phyloP scores from a whole-genome alignment of 2,888 invertebrate genomes.

The Xestia ashworthii region DNA sequence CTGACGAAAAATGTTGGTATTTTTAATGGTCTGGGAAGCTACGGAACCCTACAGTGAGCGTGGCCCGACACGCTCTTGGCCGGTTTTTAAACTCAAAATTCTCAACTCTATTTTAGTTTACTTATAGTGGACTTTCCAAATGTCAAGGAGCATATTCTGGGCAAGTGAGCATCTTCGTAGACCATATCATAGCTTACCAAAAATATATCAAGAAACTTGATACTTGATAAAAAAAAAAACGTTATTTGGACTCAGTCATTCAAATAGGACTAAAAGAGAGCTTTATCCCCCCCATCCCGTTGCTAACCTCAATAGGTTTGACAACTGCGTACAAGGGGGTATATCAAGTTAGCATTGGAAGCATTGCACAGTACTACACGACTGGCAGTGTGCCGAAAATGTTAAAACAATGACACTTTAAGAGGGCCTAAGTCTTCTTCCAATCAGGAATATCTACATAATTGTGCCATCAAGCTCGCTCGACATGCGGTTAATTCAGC shows the following conservation, averaged over 20 bases:
- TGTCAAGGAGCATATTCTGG: background rate
- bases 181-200: background rate
- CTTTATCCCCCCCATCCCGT: slow-evolving; percentile 80
- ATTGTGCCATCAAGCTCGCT: background rate
- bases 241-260: background rate
- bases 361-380: slow-evolving; percentile 70
- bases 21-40: too few relatives aligned
- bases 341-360: slow-evolving; percentile 80
- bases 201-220: background rate
- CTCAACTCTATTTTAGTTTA: background rate
- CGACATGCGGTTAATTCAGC: background rate
- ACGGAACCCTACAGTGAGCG: too few relatives aligned
- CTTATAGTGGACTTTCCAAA: background rate
- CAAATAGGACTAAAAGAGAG: background rate
- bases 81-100: background rate
- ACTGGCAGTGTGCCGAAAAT: slow-evolving; percentile 81
- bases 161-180: background rate
- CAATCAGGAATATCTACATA: background rate
- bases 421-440: background rate
- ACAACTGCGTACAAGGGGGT: slow-evolving; percentile 84
- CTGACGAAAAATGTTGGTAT: too few relatives aligned
- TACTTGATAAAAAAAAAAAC: background rate
- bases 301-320: slow-evolving; percentile 77
- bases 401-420: slow-evolving; percentile 68
- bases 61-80: too few relatives aligned